These are phyloP conservation scores for Drosophila asahinai DNA, from an alignment of 1,140 invertebrate species.

Conservation along the genomic window DNA sequence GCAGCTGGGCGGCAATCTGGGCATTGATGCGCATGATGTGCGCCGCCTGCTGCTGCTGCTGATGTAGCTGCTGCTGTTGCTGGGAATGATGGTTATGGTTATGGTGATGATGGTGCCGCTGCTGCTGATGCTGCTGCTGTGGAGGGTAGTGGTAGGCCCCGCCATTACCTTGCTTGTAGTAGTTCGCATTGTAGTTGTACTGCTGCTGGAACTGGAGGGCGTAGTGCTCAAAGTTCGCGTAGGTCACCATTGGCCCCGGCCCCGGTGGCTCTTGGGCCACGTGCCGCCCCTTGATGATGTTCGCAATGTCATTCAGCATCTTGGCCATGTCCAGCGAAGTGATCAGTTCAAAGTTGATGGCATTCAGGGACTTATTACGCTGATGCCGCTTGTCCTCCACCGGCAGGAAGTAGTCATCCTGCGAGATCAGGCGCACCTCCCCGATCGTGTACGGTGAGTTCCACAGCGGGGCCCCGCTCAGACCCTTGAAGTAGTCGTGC, in stretches of 20 bases:
- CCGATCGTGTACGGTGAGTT: conserved; percentile 83
- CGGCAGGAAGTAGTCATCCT: conserved; percentile 92
- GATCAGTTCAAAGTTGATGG: conserved; percentile 92
- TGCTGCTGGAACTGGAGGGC: conserved; percentile 69
- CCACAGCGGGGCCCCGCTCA: conserved; percentile 63
- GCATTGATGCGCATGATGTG: conserved; percentile 70
- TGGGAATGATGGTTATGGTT: conserved; percentile 40
- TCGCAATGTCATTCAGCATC: conserved; percentile 86
- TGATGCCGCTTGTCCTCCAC: conserved; percentile 89
- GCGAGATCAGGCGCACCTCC: conserved; percentile 88
- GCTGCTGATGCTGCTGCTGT: conserved; percentile 23
- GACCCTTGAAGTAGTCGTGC: conserved; percentile 85
- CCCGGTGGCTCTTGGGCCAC: conserved; percentile 36
- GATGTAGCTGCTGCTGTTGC: conserved; percentile 48
- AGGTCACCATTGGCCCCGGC: conserved; percentile 38
- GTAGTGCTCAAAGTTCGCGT: conserved; percentile 77
- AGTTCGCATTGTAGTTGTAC: conserved; percentile 59
- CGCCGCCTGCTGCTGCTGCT: conserved; percentile 54
- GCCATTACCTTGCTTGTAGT: conserved; percentile 37
- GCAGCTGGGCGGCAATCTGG: conserved; percentile 61
- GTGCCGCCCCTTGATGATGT: conserved; percentile 67
- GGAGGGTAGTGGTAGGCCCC: conserved; percentile 34
- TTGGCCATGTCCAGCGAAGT: conserved; percentile 90
- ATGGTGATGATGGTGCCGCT: conserved; percentile 41
- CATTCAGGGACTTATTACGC: conserved; percentile 88